Evolutionary conservation across 1,140 invertebrate species (phyloP), one percentile per base, ranked within the genome.

Genomic region (Babylonia areolata): DNA sequence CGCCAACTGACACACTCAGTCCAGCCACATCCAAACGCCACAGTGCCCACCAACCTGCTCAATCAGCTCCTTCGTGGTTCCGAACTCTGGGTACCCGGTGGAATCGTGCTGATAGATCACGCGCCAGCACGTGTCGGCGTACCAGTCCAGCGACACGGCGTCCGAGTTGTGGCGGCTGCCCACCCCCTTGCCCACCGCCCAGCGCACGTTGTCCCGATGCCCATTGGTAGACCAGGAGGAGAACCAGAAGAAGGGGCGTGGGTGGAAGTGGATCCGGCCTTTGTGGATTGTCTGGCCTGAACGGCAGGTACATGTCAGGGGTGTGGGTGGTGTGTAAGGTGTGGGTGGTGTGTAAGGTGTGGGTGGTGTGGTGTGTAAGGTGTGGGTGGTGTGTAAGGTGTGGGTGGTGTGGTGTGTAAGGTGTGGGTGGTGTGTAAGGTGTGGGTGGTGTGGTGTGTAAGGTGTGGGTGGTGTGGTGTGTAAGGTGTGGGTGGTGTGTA

Each of bases 91-190:
- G 33, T n/a, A 80, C 23, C 87, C 87, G 23, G 58, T 84, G 9
- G 15, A 51, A 64, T 88, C 87, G 75, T 88, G 71, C 28, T 75
- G 35, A 71, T 86, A 88, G 20, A 86, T 73, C 0, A 31, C 42
- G 6, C 87, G 40, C 87, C 87, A 88, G 81, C 87, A 88, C 11
- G 82, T 78, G 85, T 88, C 87, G 11, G 87, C 87, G 54, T 88
- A 84, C 87, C 87, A 87, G 81, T 87, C 87, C 11, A 87, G 1
- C 0, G 87, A 69, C 33, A 79, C 80, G 6, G 37, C 69, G 84
- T 87, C 87, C 6, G 51, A 51, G 69, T 87, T 87, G 81, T 85
- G 84, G 6, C 64, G 69, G 2, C 75, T 51, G 51, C 84, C 31
- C 20, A 35, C 40, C 69, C 81, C 42, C 17, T 51, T 28, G 42